Evolutionary conservation across 2,797 vertebrate species (phyloP), one percentile per base, ranked within the genome.

Genomic region (Centropyge bicolor): DNA sequence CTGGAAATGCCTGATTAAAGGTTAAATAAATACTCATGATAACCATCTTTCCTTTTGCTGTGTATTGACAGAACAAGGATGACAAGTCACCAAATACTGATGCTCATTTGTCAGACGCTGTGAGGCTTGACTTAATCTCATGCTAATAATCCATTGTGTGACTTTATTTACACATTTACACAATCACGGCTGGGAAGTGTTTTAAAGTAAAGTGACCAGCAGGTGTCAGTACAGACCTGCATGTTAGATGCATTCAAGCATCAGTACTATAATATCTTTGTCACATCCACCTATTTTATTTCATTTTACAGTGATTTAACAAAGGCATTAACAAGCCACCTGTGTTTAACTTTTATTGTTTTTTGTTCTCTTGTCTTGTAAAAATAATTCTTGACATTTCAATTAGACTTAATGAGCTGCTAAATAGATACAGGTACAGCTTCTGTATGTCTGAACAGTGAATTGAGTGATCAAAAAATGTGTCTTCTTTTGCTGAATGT

Each of bases 171-270:
- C 20, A 35, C 20, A 36, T 57, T 62, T 43, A 20, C 9, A 73
- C 11, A 68, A 13, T 14, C 1, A 8, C 24, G 6, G 17, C 22
- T 0, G 36, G 17, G 2, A 19, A 8, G 16, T 2, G 9, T 16
- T 49, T 48, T 38, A 40, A 36, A n/a, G 1, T 31, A 38, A 74
- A 61, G 8, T 38, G 40, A 70, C 84, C 87, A 88, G 77, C 74
- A 92, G 89, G 70, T 86, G 91, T 82, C 88, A 36, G 81, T 73
- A 20, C 16, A 86, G 66, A 68, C 67, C 48, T 71, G 11, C 40
- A 54, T 40, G 22, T 63, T 8, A 81, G 78, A 77, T 56, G 20
- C 9, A 51, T 64, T 10, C 7, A 56, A 11, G 2, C 13, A 16
- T 6, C 13, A 35, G 1, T 16, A 8, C 17, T 61, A 38, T 12